A percentile compares a stretch with the other conserved stretches of the same genome.
These are phyloP conservation scores for Valencia hispanica DNA, from an alignment of 2,797 vertebrate species.

Conservation along the genomic window DNA sequence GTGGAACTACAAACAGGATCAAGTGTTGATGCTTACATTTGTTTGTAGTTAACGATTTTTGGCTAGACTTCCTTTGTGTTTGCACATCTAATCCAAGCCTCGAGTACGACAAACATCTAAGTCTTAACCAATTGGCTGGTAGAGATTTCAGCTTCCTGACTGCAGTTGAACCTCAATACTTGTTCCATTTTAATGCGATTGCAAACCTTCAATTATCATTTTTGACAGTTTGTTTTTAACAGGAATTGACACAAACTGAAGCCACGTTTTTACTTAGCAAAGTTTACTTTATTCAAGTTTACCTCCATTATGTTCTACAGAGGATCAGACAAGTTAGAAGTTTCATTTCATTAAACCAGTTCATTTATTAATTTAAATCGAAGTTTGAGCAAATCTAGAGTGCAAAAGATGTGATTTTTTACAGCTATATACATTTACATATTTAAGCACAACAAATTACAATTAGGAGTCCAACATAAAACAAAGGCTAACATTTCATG, in stretches of 20 bases:
- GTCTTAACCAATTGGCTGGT: not conserved
- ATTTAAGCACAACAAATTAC: not conserved
- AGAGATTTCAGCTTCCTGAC: not conserved
- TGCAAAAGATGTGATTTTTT: slow-evolving; percentile 17
- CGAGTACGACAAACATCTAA: no score
- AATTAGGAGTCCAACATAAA: slow-evolving; percentile 2
- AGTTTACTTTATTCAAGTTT: slow-evolving; percentile 3
- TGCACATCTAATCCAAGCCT: not conserved
- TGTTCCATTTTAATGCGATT: not conserved
- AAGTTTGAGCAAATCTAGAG: not conserved
- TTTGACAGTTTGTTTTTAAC: not conserved
- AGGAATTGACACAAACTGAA: not conserved
- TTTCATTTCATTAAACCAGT: slow-evolving; percentile 27
- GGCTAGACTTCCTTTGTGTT: no score
- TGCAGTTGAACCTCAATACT: not conserved
- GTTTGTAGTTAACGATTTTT: no score
- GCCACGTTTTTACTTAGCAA: not conserved
- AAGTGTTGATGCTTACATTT: not conserved
- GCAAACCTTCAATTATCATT: not conserved
- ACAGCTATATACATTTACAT: slow-evolving; percentile 37
- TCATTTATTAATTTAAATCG: slow-evolving; percentile 11
- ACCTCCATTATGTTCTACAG: not conserved
- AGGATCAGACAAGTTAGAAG: slow-evolving; percentile 9
- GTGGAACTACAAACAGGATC: slow-evolving; percentile 22
- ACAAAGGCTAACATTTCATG: slow-evolving; percentile 56